Base-by-base conservation (phyloP, 2,888 invertebrate species). In the Oscheius sp. region DNA sequence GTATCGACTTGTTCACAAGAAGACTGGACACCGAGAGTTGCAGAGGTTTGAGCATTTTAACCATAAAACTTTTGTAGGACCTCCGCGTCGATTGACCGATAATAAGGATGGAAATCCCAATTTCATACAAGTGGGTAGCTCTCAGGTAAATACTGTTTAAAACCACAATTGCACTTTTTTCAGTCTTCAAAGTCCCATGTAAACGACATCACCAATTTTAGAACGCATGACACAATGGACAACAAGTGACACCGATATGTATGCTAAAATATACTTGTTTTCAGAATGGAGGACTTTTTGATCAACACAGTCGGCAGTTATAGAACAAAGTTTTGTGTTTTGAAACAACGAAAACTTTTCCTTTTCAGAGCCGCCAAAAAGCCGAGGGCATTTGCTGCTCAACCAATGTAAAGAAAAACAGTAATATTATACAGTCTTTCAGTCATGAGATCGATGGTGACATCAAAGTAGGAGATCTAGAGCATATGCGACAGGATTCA, bases 1-100 rank as follows among this genome's bases (percentile, higher is more conserved):
- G 85, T 37, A 80, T 82, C 60, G 88, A 88, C 66, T 76, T 85
- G 62, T 88, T 80, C 75, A 76, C 82, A 10, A 71, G 87, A 71
- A 87, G 79, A 0, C 79, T 82, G n/a, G 81, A 79, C 21, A 79
- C 76, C 7, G 83, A 82, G 62, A 81, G 82, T n/a, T 88, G 87
- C 76, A 83, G 76, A 48, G 86, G 84, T 83, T 29, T 57, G 59
- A 57, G 5, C 13, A 13, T 50, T 59, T 35, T 13, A 42, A 33
- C 5, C 1, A 58, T 29, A 47, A 29, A 1, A 59, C 5, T 33
- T 59, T 42, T 42, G 53, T n/a, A 37, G 58, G 48, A 58, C 59
- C 48, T 13, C 21, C 48, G 7, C 42, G 35, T 2, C 33, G 21
- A 37, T 11, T 37, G 4, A 48, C 33, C 2, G 60, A 70, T 21